These are phyloP conservation scores for Apostichopus parvimensis DNA, from an alignment of 35 echinoderm and acorn worm species.

Conservation along the genomic window DNA sequence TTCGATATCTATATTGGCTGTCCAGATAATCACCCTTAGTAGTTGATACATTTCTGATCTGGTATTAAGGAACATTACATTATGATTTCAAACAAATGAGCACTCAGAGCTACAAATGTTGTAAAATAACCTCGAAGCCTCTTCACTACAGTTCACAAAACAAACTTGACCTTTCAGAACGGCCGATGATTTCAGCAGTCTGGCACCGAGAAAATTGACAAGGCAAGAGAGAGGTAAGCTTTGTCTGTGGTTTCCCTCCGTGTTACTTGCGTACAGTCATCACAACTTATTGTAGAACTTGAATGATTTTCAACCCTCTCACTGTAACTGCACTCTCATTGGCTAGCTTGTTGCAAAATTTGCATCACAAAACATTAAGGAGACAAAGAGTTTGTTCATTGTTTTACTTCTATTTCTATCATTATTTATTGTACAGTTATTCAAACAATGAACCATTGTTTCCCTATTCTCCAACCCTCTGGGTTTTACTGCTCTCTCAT, in stretches of 20 bases:
- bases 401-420: no score
- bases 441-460: no score
- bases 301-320: no score
- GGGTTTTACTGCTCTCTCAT: no score
- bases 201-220: not conserved
- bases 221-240: not conserved
- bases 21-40: not conserved
- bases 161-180: not conserved
- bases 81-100: not conserved
- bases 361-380: no score
- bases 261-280: no score
- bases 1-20: not conserved
- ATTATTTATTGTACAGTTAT: no score
- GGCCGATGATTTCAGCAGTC: conserved; percentile 63
- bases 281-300: no score
- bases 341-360: no score
- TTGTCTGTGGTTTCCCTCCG: not conserved
- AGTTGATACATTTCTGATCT: not conserved
- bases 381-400: no score
- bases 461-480: no score
- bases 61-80: not conserved
- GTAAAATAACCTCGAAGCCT: not conserved
- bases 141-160: not conserved
- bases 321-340: no score
- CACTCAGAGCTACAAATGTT: not conserved